These are phyloP conservation scores for Drosophila tropicalis DNA, from an alignment of 1,140 invertebrate species.

Conservation along the genomic window DNA sequence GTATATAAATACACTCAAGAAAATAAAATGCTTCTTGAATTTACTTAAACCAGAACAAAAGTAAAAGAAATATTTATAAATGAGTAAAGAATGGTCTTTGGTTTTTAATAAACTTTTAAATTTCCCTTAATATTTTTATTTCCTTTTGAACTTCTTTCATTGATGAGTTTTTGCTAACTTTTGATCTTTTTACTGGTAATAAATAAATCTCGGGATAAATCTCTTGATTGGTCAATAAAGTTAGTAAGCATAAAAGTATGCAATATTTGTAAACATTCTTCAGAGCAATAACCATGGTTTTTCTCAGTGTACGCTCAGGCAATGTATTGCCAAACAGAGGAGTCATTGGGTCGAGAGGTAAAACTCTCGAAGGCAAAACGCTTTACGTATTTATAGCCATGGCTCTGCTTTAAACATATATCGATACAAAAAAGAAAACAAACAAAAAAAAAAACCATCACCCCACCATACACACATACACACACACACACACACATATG, in stretches of 20 bases:
- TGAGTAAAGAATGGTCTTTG: no score
- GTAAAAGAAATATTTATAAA: no score
- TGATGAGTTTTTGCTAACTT: no score
- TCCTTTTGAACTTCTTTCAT: no score
- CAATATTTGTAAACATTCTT: no score
- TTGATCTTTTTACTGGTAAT: no score
- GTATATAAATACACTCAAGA: constrained; percentile 13
- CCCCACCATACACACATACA: constrained; percentile 11
- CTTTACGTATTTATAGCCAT: constrained; percentile 69
- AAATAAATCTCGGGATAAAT: no score
- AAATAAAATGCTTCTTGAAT: neutral
- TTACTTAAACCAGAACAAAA: no score
- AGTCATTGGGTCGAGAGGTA: neutral
- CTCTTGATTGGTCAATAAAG: no score
- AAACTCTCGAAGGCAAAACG: constrained; percentile 61
- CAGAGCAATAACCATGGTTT: neutral
- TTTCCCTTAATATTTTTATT: no score
- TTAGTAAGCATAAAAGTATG: neutral
- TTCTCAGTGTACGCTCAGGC: constrained; percentile 13
- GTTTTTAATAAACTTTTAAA: no score
- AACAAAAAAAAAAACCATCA: constrained; percentile 17
- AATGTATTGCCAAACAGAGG: constrained; percentile 32
- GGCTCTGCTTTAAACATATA: constrained; percentile 47
- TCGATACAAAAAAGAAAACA: constrained; percentile 51
- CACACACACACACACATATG: neutral